Percentiles rank a stretch among this genome's conserved stretches.
These are phyloP conservation scores for Protophormia terraenovae DNA, from an alignment of 2,888 invertebrate species.

Conservation along the genomic window DNA sequence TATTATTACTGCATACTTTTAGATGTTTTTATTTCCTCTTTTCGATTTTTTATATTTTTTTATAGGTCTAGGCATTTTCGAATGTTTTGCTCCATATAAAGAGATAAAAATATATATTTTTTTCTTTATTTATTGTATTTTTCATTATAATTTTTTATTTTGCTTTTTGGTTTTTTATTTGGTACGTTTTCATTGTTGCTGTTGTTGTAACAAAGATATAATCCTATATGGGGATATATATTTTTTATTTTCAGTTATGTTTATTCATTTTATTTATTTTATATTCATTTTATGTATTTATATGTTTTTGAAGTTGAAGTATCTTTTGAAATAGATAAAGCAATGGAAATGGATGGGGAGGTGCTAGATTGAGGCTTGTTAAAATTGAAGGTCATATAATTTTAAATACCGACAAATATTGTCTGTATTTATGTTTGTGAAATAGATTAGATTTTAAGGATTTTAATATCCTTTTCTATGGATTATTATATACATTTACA, in stretches of 20 bases:
- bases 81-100: background rate
- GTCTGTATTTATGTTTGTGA: background rate
- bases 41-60: background rate
- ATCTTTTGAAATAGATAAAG: background rate
- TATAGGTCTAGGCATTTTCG: background rate
- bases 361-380: background rate
- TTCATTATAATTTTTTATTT: background rate
- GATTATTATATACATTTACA: too few relatives aligned
- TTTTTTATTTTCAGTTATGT: background rate
- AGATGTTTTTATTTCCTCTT: background rate
- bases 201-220: background rate
- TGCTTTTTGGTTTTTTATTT: background rate
- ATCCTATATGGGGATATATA: background rate
- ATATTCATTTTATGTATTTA: background rate
- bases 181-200: background rate
- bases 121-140: conserved; percentile 1
- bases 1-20: background rate
- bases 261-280: background rate
- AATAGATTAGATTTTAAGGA: too few relatives aligned
- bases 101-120: background rate
- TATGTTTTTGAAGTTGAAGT: background rate
- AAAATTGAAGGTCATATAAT: background rate
- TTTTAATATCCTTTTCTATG: too few relatives aligned
- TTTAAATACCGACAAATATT: background rate
- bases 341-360: background rate